Base-by-base conservation (phyloP, 2,113 vertebrate genomes). In the Tamias sibiricus region DNA sequence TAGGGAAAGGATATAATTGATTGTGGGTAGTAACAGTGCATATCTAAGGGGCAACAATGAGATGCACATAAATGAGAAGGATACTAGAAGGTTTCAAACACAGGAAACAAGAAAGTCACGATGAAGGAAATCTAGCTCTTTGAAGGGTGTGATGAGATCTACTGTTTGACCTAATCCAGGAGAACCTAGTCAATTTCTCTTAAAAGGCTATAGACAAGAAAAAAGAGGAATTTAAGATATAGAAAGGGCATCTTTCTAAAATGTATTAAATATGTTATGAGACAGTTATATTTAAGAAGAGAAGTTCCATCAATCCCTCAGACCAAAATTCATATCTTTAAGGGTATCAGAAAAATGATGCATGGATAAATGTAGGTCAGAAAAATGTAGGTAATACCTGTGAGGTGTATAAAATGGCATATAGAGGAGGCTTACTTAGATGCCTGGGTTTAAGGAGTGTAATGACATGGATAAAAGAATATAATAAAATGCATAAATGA, bases 401-500 rank as follows among this genome's bases (percentile, higher is more conserved):
- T 81, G 62, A 91, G 13, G 8, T 87, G 4, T 59, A 40, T 81
- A 76, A 91, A 95, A 95, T 37, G 87, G 6, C n/a, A 59, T 24
- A 75, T 14, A 68, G 40, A 11, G 72, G 47, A 85, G 52, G 49
- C 75, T 97, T 83, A 79, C 87, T 79, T 86, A 95, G 93, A 89
- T 72, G 37, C 64, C 59, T 82, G 42, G 76, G 44, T 59, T 96
- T 96, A 96, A 91, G 47, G 28, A 82, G 47, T 82, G 74, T 68
- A 97, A 96, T 88, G 95, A 77, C 71, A 93, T 88, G 64, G 79
- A 94, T 97, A 94, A 95, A 95, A 92, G 74, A 83, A 95, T 68
- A 76, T 90, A 96, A 94, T 95, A 95, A 96, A 96, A 95, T 92
- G 64, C 93, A 94, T 91, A 94, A 97, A 90, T 87, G 90, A 90